Evolutionary conservation across 1,140 invertebrate genomes (phyloP), one percentile per base, ranked within the genome.

Genomic region (Eueides isabella): DNA sequence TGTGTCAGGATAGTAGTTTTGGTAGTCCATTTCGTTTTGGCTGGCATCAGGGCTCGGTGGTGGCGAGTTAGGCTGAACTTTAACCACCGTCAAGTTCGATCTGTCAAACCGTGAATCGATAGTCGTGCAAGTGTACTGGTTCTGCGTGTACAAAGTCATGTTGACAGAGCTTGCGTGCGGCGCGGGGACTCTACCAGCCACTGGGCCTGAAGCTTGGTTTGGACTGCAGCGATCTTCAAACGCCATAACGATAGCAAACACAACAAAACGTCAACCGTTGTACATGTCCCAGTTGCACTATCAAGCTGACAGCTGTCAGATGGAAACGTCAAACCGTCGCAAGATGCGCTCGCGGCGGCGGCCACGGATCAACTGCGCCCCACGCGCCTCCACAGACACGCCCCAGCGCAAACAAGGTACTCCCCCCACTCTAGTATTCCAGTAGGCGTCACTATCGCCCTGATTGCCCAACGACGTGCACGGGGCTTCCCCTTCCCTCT

Each of bases 221-320:
- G 94, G 94, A 88, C 94, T 95, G 91, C 94, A 95, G 41, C 94
- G 93, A 83, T 95, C 94, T 92, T 95, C 94, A 69, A 95, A 94
- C 71, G 94, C 94, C 94, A 95, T 95, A n/a, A 29, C 38, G 14
- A 44, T 66, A 41, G 6, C 19, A 62, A 35, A 62, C 63, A 80
- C 71, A 71, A 74, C 29, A 55, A 30, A 72, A 72, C 67, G 19
- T 73, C 44, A 73, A 41, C 41, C 44, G 66, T 63, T 28, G 68
- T 64, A 61, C 76, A 77, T 74, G 75, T 85, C 75, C 76, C 69
- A 65, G 77, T 76, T 79, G 77, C 48, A 77, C 79, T 86, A 85
- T 79, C 76, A 71, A 81, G 71, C 72, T 64, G 81, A 81, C 81
- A 82, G 80, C 85, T 89, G 87, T 90, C 88, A 87, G 81, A 55